These are phyloP conservation scores for Papilio helenus DNA, from an alignment of 1,140 invertebrate species.

Conservation along the genomic window DNA sequence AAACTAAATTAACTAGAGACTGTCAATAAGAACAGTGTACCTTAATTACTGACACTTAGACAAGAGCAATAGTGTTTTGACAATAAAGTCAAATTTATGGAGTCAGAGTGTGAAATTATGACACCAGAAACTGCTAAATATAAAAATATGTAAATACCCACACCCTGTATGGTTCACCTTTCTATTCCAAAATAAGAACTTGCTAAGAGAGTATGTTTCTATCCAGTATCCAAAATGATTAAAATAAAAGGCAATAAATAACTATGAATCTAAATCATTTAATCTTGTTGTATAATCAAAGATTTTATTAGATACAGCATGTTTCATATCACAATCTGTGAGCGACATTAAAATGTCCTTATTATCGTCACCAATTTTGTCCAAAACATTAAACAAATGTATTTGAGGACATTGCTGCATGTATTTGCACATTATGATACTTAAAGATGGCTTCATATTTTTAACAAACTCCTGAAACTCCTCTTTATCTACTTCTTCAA, in stretches of 20 bases:
- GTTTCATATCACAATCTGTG: constrained; percentile 50
- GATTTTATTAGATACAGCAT: constrained; percentile 54
- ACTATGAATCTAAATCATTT: constrained; percentile 62
- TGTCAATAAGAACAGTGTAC: background rate
- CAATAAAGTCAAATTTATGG: too few species aligned
- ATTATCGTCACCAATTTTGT: constrained; percentile 56
- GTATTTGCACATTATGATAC: constrained; percentile 61
- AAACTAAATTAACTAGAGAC: background rate
- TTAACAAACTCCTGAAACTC: constrained; percentile 58
- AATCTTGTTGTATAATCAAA: constrained; percentile 62
- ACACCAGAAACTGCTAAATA: too few species aligned
- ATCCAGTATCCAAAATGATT: background rate
- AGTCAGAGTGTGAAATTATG: too few species aligned
- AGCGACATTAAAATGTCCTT: constrained; percentile 60
- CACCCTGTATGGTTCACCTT: too few species aligned
- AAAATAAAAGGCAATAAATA: constrained; percentile 35
- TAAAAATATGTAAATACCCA: too few species aligned
- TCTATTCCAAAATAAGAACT: too few species aligned
- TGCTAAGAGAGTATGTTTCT: too few species aligned
- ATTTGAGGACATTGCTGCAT: constrained; percentile 60
- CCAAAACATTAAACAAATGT: constrained; percentile 56
- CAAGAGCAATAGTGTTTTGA: too few species aligned
- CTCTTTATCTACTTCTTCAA: constrained; percentile 68
- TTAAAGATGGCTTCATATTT: constrained; percentile 61
- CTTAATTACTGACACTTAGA: too few species aligned